Evolutionary conservation across 2,797 vertebrate species (phyloP), one percentile per base, ranked within the genome.

Genomic region (Enteromius unitaeniatus): DNA sequence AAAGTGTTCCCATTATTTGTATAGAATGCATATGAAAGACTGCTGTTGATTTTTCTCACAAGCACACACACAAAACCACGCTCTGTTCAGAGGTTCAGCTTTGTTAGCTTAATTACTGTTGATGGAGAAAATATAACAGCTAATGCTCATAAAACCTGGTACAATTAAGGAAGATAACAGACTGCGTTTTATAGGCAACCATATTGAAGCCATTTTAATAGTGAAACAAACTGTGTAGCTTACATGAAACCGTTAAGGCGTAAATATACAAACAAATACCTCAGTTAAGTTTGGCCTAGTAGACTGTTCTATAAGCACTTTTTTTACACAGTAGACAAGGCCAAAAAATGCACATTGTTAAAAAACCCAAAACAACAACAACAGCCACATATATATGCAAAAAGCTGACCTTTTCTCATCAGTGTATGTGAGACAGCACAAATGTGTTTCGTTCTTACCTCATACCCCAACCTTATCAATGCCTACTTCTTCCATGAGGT

Each of bases 131-230:
- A 91, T 92, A 87, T 94, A 94, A 94, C 84, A 81, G 93, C 88
- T 86, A 90, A 87, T 92, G 90, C 94, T 93, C 87, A 88, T 93
- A 92, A 92, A 85, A 93, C 91, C 88, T 68, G 91, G 89, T 92
- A 93, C 93, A 93, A 92, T 93, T 94, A 93, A 92, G 93, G 51
- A 81, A 84, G 67, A 86, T 78, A 88, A 89, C 92, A 93, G 91
- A 92, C 91, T 92, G 91, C 78, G 88, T 90, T 93, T 93, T 94
- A 95, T 90, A 90, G 89, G 86, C 79, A 87, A 88, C 90, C 93
- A 94, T 94, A 89, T 91, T 95, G 94, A 93, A 95, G 88, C 92
- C 91, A 94, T 95, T 95, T 86, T 47, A 81, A 87, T 40, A 70
- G 47, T 91, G 69, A 79, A 86, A 86, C 31, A 81, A 82, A 91